Evolutionary conservation across 2,113 vertebrate species (phyloP).

Genomic region (Megaceryle maxima): DNA sequence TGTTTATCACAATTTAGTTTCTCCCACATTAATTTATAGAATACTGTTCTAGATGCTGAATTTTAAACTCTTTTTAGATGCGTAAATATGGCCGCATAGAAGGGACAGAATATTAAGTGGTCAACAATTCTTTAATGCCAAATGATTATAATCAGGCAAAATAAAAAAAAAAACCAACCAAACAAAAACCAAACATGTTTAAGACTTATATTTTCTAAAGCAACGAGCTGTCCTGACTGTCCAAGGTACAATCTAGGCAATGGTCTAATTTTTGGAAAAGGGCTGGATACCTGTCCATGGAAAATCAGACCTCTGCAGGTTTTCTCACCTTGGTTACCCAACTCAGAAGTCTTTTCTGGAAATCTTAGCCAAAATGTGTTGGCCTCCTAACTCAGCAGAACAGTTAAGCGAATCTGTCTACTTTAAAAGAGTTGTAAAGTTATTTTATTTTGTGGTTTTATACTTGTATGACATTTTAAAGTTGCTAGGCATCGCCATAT

Average conservation of each 20-base stretch:
- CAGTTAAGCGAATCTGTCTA: constrained; percentile 28
- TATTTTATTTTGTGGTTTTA: constrained; percentile 69
- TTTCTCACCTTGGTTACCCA: background rate
- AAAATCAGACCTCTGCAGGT: background rate
- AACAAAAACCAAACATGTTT: background rate
- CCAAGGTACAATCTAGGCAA: background rate
- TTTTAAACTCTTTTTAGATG: constrained; percentile 31
- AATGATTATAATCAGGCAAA: background rate
- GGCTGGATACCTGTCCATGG: constrained; percentile 25
- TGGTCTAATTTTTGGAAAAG: constrained; percentile 32
- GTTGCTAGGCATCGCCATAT: constrained; percentile 41
- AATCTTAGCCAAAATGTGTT: background rate
- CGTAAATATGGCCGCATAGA: background rate
- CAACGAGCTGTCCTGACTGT: background rate
- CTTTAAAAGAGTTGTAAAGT: constrained; percentile 60
- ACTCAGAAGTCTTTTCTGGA: background rate
- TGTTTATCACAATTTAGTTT: constrained; percentile 46
- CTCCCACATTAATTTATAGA: constrained; percentile 57
- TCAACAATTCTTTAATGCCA: background rate
- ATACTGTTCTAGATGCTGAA: constrained; percentile 55
- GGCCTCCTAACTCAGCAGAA: constrained; percentile 32
- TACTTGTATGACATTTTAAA: constrained; percentile 63
- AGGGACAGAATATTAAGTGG: background rate
- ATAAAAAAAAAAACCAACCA: background rate
- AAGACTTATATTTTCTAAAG: background rate